Evolutionary conservation across 92 coral and sea anemone genomes (phyloP), one percentile per base, ranked within the genome.

Genomic region (Pocillopora meandrina): DNA sequence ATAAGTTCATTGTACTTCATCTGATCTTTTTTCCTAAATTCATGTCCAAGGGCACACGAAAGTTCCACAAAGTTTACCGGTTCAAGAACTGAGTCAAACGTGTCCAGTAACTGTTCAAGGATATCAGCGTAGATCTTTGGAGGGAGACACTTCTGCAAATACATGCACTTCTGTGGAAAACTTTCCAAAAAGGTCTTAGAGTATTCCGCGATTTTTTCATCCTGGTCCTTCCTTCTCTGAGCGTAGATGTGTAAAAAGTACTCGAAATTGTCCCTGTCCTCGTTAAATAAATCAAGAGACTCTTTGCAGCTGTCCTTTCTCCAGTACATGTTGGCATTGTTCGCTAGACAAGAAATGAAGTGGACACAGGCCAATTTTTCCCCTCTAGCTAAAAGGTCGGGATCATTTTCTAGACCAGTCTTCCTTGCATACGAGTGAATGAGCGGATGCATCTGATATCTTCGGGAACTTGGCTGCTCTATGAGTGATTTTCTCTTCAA

Each of bases 241-340:
- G 31, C n/a, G 26, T 26, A 65, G 9, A 21, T n/a, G 17, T 73
- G n/a, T 6, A 87, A 71, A 35, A 75, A 77, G 11, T 66, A 21
- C 70, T 87, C 90, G 1, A 81, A 77, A 60, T 87, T 83, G 23
- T 67, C 67, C 20, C 87, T 74, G 78, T 87, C 81, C 13, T 52
- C 69, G 26, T 17, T 67, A 60, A 81, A 87, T 55, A 60, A n/a
- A 21, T 74, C 64, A 11, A 87, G 20, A 31, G 90, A 56, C 61
- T 66, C n/a, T 68, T 75, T 81, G 82, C 90, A 87, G 61, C 49
- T 73, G 72, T 87, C 86, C 10, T 74, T 81, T 26, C 63, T 19
- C 90, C 90, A 87, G 61, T 73, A 87, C 70, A 56, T 19, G 18
- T 68, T n/a, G 2, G 89, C 66, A 35, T 85, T 67, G 3, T 42